phyloP scores from a whole-genome alignment of 2,888 invertebrate genomes.

The Plebejus anna region DNA sequence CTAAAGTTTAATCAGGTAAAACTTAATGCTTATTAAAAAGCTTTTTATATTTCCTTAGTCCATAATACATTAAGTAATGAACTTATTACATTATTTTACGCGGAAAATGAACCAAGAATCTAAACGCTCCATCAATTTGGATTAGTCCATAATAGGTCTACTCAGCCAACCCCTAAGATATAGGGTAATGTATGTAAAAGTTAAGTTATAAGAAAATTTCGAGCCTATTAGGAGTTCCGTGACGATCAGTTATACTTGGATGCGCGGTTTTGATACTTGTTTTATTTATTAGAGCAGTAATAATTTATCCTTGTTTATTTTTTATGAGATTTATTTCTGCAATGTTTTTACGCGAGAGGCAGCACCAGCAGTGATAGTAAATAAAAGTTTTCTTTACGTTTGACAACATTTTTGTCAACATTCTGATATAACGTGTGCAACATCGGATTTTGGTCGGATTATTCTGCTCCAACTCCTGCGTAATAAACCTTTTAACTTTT shows the following conservation, averaged over 20 bases:
- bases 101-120: conserved; percentile 73
- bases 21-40: conserved; percentile 19
- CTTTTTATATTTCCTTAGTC: conserved; percentile 12
- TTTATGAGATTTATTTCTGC: no score
- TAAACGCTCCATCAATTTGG: conserved; percentile 78
- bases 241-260: conserved; percentile 47
- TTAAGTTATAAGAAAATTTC: conserved; percentile 75
- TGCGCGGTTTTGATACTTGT: conserved; percentile 50
- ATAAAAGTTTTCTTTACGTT: no score
- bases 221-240: conserved; percentile 71
- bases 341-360: no score
- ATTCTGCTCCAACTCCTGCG: no score
- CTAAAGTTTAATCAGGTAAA: conserved; percentile 11
- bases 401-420: no score
- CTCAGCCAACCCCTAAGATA: conserved; percentile 62
- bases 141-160: conserved; percentile 73
- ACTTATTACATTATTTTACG: conserved; percentile 77
- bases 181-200: conserved; percentile 74
- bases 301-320: no score
- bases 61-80: conserved; percentile 65
- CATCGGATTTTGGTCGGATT: no score
- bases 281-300: no score
- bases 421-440: no score
- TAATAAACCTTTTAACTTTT: no score
- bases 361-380: no score